Evolutionary conservation across 2,113 vertebrate species (phyloP).

Genomic region (Lathamus discolor): DNA sequence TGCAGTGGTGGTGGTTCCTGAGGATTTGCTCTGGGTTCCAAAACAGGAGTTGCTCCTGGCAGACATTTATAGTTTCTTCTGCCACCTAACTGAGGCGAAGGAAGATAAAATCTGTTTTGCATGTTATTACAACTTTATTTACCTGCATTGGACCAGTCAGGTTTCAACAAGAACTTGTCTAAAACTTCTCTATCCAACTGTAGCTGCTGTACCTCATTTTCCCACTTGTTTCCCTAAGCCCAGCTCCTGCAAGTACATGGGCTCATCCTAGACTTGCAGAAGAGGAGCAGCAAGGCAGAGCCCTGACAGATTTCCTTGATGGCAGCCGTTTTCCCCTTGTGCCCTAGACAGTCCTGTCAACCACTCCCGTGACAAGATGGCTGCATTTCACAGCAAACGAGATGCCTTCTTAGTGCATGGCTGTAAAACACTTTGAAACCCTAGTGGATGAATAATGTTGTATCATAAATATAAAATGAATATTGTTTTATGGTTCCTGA

Average conservation of each 20-base stretch:
- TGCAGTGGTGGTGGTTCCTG: neutral
- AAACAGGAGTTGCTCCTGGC: neutral
- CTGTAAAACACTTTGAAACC: conserved; percentile 50
- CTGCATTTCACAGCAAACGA: conserved; percentile 4
- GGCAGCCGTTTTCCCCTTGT: neutral
- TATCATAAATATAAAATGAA: conserved; percentile 67
- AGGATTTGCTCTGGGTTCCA: neutral
- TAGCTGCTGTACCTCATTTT: neutral
- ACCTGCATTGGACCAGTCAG: neutral
- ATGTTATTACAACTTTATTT: neutral
- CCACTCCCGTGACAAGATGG: neutral
- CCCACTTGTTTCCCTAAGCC: neutral
- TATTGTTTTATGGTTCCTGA: conserved; percentile 60
- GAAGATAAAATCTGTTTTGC: neutral
- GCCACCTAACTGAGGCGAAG: neutral
- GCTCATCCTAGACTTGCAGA: neutral
- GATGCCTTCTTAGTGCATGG: neutral
- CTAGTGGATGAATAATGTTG: conserved; percentile 39
- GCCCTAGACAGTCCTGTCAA: neutral
- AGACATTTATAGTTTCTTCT: neutral
- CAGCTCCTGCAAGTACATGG: neutral
- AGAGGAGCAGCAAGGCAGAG: neutral
- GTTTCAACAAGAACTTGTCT: neutral
- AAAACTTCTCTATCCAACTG: neutral
- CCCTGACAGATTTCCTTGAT: conserved; percentile 1